These are phyloP conservation scores for Microcaecilia unicolor DNA, from an alignment of 2,797 vertebrate species.

Conservation along the genomic window DNA sequence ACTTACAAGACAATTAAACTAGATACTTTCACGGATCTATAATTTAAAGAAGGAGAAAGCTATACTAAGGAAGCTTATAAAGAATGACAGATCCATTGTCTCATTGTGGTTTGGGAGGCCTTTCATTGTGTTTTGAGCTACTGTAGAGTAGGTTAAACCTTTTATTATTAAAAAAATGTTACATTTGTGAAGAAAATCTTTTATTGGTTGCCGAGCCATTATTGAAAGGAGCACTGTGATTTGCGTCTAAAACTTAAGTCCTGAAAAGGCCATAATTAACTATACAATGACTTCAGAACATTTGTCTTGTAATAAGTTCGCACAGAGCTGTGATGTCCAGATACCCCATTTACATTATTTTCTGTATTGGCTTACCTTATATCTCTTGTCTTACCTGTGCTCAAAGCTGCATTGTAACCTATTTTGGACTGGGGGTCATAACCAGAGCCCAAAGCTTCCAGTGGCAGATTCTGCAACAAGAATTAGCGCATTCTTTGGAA, in stretches of 20 bases:
- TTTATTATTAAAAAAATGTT: background rate
- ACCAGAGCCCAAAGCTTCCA: too few species aligned
- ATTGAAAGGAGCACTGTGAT: constrained; percentile 13
- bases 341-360: too few species aligned
- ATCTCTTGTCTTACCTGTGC: too few species aligned
- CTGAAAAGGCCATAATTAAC: too few species aligned
- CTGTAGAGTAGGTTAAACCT: background rate
- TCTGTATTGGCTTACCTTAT: too few species aligned
- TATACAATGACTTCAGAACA: too few species aligned
- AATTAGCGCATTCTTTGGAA: too few species aligned
- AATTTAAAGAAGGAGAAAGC: constrained; percentile 15
- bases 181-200: background rate
- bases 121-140: constrained; percentile 2
- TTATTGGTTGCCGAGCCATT: rapidly evolving
- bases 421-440: too few species aligned
- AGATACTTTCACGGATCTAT: constrained; percentile 5
- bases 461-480: too few species aligned
- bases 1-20: constrained; percentile 7
- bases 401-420: too few species aligned
- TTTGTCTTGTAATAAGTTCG: too few species aligned
- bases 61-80: constrained; percentile 4
- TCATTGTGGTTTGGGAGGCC: background rate
- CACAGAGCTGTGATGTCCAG: too few species aligned
- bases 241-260: constrained; percentile 1
- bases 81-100: constrained; percentile 5